A percentile compares a stretch with the other conserved stretches of the same genome.
Evolutionary conservation across 2,888 invertebrate species (phyloP).

Genomic region (Vanessa cardui): DNA sequence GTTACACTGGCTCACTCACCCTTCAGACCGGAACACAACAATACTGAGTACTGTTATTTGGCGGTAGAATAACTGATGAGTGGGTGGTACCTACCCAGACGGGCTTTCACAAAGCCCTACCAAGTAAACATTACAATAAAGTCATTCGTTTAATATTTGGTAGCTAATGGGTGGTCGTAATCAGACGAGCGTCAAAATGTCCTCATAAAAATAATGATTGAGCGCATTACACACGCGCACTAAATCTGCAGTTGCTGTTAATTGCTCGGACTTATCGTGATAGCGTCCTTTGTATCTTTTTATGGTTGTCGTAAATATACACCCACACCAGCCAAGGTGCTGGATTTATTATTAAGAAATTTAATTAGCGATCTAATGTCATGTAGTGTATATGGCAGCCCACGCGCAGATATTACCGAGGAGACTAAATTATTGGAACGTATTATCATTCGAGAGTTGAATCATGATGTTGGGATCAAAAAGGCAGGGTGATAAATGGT

Average conservation of each 20-base stretch:
- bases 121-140: slow-evolving; percentile 17
- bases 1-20: too few species aligned
- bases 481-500: slow-evolving; percentile 10
- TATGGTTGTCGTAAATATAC: slow-evolving; percentile 68
- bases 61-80: too few species aligned
- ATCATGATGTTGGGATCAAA: slow-evolving; percentile 15
- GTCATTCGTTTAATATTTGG: slow-evolving; percentile 15
- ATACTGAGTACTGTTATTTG: too few species aligned
- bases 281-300: slow-evolving; percentile 65
- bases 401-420: slow-evolving; percentile 37
- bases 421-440: slow-evolving; percentile 17
- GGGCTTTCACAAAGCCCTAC: too few species aligned
- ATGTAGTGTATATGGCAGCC: slow-evolving; percentile 45
- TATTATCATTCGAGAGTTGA: slow-evolving; percentile 17
- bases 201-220: slow-evolving; percentile 40
- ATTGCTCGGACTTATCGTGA: slow-evolving; percentile 55
- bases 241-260: slow-evolving; percentile 47
- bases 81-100: too few species aligned
- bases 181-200: slow-evolving; percentile 29
- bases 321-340: slow-evolving; percentile 54
- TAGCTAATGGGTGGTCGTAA: slow-evolving; percentile 16
- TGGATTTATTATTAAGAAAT: slow-evolving; percentile 61
- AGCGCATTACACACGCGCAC: slow-evolving; percentile 41
- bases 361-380: slow-evolving; percentile 59
- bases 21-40: too few species aligned